Base-by-base conservation (phyloP, 2,888 invertebrate genomes). In the Perdita meconis region DNA sequence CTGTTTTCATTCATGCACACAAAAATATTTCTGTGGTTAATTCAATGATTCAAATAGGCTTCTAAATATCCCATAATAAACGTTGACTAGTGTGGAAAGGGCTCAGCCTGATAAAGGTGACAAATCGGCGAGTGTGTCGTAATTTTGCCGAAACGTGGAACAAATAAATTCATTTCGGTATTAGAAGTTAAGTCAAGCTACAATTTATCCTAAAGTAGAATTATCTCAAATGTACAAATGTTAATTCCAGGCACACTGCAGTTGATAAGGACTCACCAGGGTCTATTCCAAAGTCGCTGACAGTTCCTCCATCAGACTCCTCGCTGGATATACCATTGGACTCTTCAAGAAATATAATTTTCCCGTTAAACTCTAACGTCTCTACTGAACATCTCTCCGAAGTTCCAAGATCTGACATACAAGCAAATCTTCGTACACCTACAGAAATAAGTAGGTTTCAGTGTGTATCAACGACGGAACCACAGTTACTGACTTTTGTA, bases 211-310 rank as follows among this genome's bases (percentile, higher is more conserved):
- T 30, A 30, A 30, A 30, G 30, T 30, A 30, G 30, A 30, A 30
- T 30, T 30, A 30, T 4, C 10, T 47, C n/a, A n/a, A 2, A n/a
- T n/a, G n/a, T n/a, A 22, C 36, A 10, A 22, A 38, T 36, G 16
- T 53, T 34, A 42, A 30, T 92, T 91, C 1, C 90, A 93, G 94
- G 84, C 93, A 93, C 88, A 87, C 91, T 50, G 93, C 93, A 24
- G 91, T 93, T 70, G 93, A 93, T 84, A 93, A 93, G 80, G 93
- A 93, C 60, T 83, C 93, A 55, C 93, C 91, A 57, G 81, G 88
- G 16, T 85, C 86, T 13, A 85, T 88, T 36, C 36, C 85, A 2
- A 78, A 81, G 57, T 80, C 75, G 8, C 68, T 84, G 60, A 72
- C 78, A 16, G 51, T 69, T 6, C 19, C 55, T 1, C 38, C 73